These are phyloP conservation scores for Clarias laeviceps DNA, from an alignment of 2,797 vertebrate species.

Conservation along the genomic window DNA sequence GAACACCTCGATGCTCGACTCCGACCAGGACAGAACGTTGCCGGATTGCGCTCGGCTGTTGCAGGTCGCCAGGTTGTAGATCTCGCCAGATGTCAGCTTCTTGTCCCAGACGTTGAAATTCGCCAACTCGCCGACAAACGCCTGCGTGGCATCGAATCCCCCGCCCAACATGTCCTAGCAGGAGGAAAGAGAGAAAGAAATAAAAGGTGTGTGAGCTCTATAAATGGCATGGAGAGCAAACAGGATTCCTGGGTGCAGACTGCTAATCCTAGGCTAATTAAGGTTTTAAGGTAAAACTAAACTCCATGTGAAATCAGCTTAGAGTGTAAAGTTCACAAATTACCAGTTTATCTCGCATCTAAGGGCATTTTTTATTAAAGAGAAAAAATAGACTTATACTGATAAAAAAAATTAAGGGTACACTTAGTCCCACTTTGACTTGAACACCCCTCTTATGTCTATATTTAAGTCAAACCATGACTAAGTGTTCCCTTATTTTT, in stretches of 20 bases:
- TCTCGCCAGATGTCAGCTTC: conserved; percentile 85
- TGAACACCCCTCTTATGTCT: no score
- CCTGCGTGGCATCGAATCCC: conserved; percentile 93
- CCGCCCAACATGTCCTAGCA: conserved; percentile 90
- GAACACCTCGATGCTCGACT: conserved; percentile 89
- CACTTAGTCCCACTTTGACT: no score
- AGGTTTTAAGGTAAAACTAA: background rate
- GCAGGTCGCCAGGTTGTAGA: conserved; percentile 93
- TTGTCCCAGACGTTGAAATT: conserved; percentile 94
- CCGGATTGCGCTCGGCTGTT: conserved; percentile 84
- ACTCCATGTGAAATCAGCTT: background rate
- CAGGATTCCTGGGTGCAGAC: background rate
- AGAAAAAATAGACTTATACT: background rate
- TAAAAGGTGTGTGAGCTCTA: background rate
- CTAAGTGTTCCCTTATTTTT: no score
- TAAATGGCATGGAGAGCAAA: background rate
- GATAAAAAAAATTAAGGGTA: no score
- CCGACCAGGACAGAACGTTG: conserved; percentile 92
- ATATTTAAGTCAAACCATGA: no score
- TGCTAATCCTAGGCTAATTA: background rate
- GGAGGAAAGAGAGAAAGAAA: conserved; percentile 26
- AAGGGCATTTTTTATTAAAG: background rate
- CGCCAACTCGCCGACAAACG: conserved; percentile 89
- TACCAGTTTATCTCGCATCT: background rate
- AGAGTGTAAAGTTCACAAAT: background rate